Conservation (phyloP, 2,888 invertebrate species). For the Oithona nana region DNA sequence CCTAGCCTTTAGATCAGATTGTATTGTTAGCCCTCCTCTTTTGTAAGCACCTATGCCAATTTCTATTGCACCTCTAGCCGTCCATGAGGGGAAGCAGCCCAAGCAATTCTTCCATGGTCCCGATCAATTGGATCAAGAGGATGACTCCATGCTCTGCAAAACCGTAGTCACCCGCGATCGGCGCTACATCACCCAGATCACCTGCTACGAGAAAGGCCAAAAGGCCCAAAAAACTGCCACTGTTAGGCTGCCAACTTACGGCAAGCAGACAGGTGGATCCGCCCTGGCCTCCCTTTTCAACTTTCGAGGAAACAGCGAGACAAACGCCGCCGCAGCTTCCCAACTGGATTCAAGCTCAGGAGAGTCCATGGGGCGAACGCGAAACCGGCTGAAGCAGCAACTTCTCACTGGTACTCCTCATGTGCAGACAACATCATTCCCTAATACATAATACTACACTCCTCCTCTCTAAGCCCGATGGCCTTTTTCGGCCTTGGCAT, state of each 20-base stretch:
- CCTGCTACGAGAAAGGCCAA: conserved; percentile 22
- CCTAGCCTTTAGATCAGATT: neutral
- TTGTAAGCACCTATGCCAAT: neutral
- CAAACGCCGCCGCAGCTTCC: too few species aligned
- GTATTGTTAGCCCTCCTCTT: too few species aligned
- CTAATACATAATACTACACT: too few species aligned
- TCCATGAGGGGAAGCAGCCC: conserved; percentile 10
- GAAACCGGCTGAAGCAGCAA: neutral
- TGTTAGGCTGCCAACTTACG: conserved; percentile 1
- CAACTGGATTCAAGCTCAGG: too few species aligned
- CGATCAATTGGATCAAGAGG: conserved; percentile 4
- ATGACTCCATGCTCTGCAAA: conserved; percentile 17
- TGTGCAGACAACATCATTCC: too few species aligned
- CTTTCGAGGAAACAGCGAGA: too few species aligned
- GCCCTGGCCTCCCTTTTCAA: conserved; percentile 8
- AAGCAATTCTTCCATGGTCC: neutral
- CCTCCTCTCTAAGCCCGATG: too few species aligned
- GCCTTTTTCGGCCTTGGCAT: too few species aligned
- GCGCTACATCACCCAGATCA: conserved; percentile 22
- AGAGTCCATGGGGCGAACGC: neutral
- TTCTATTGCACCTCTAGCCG: too few species aligned
- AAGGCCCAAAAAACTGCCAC: neutral
- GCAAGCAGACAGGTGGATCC: neutral
- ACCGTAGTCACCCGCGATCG: conserved; percentile 19
- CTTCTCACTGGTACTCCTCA: neutral